Evolutionary conservation across 2,797 vertebrate genomes (phyloP).

Genomic region (Melanotaenia pygmaea): DNA sequence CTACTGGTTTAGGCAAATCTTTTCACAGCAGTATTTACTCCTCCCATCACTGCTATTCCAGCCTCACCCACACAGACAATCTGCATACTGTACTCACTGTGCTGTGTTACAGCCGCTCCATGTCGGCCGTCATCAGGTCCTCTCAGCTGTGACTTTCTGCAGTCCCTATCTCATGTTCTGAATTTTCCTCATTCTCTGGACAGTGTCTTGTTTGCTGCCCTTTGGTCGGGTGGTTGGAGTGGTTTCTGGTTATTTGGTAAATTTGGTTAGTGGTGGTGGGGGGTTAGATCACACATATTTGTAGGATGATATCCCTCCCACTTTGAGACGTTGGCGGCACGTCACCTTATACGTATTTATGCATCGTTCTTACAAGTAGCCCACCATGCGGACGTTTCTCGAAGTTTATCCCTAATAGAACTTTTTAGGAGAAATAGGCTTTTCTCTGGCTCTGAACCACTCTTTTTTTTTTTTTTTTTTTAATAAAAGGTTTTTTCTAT

Average conservation of each 20-base stretch:
- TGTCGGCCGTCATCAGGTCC: constrained; percentile 14
- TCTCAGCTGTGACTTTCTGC: constrained; percentile 7
- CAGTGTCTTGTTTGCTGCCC: constrained; percentile 5
- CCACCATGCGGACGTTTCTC: constrained; percentile 41
- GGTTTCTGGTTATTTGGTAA: constrained; percentile 63
- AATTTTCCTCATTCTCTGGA: constrained; percentile 12
- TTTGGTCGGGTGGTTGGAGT: constrained; percentile 25
- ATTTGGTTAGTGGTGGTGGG: constrained; percentile 33
- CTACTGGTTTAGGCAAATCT: constrained; percentile 2
- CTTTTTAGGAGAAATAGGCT: constrained; percentile 17
- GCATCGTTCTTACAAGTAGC: constrained; percentile 56
- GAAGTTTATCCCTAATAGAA: constrained; percentile 24
- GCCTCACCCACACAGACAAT: constrained; percentile 47
- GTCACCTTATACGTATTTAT: constrained; percentile 80
- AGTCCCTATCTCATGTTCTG: neutral
- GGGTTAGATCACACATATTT: constrained; percentile 72
- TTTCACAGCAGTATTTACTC: constrained; percentile 41
- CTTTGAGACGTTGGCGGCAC: constrained; percentile 78
- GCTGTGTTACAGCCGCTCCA: constrained; percentile 32
- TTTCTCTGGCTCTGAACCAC: neutral
- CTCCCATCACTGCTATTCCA: constrained; percentile 61
- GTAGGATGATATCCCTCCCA: constrained; percentile 84
- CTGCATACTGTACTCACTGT: constrained; percentile 66
- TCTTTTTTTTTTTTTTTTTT: neutral
- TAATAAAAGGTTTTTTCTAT: neutral